Evolutionary conservation across 2,888 invertebrate species (phyloP), one percentile per base, ranked within the genome.

Genomic region (Dastarcus helophoroides): DNA sequence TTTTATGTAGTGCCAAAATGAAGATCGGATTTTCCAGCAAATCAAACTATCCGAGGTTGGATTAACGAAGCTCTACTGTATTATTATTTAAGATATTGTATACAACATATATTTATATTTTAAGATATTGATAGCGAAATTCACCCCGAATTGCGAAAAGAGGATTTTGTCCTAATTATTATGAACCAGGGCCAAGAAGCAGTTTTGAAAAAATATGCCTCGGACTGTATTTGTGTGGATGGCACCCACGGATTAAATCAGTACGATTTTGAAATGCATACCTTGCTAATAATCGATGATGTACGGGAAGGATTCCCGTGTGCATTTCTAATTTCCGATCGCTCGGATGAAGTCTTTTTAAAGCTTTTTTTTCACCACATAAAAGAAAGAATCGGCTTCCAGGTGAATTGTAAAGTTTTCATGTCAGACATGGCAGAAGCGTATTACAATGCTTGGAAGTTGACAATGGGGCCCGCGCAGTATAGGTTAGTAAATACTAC

Each of bases 81-180:
- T n/a, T n/a, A n/a, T n/a, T n/a, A n/a, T n/a, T n/a, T n/a, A n/a
- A n/a, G n/a, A n/a, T n/a, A n/a, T n/a, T n/a, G n/a, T n/a, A n/a
- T n/a, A n/a, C n/a, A n/a, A n/a, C n/a, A n/a, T n/a, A n/a, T n/a
- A n/a, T n/a, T n/a, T n/a, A n/a, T n/a, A n/a, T n/a, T n/a, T n/a
- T n/a, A n/a, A n/a, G n/a, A n/a, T n/a, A n/a, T n/a, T n/a, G n/a
- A n/a, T n/a, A n/a, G n/a, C n/a, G 6, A 12, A 13, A 6, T 10
- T 3, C 10, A 14, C 14, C 22, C 4, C 3, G 10, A 12, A 12
- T 24, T 49, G 9, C 39, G 37, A 26, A 11, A 22, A 9, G 33
- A 48, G 12, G 49, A 50, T 36, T 51, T 48, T 35, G 16, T 50
- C 17, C 39, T 53, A 10, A 32, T 44, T n/a, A 39, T 44, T 3